These are phyloP conservation scores for Ceratina australensis DNA, from an alignment of 1,140 invertebrate species.

Conservation along the genomic window DNA sequence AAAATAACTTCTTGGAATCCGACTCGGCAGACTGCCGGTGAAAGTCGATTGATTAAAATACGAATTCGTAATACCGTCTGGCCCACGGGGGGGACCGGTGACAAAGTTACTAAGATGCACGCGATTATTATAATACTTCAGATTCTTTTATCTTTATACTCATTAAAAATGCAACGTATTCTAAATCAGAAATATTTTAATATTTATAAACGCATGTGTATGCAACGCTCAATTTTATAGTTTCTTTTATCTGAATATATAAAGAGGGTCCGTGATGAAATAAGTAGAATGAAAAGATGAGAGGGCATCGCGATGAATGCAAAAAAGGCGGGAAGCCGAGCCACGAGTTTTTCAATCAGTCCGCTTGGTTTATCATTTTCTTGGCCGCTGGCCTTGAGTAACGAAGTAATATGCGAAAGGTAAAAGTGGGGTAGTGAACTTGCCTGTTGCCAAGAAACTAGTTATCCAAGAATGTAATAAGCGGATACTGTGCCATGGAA, in stretches of 20 bases:
- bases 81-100: no score
- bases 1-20: not conserved
- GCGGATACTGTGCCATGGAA: constrained; percentile 36
- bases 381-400: constrained; percentile 48
- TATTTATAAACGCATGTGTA: no score
- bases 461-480: constrained; percentile 58
- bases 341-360: not conserved
- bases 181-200: no score
- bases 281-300: no score
- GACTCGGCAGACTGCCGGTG: not conserved
- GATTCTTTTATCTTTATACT: no score
- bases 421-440: constrained; percentile 65
- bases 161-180: no score
- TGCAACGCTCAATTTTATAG: no score
- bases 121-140: no score
- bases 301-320: not conserved
- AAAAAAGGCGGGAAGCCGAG: not conserved
- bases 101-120: no score
- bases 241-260: no score
- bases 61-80: no score
- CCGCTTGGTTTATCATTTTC: constrained; percentile 17
- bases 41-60: not conserved
- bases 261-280: no score
- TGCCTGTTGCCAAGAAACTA: constrained; percentile 49
- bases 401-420: constrained; percentile 29